Percentiles rank a stretch among this genome's conserved stretches.
Conservation (phyloP, 1,140 invertebrate genomes). For the Solen grandis region DNA sequence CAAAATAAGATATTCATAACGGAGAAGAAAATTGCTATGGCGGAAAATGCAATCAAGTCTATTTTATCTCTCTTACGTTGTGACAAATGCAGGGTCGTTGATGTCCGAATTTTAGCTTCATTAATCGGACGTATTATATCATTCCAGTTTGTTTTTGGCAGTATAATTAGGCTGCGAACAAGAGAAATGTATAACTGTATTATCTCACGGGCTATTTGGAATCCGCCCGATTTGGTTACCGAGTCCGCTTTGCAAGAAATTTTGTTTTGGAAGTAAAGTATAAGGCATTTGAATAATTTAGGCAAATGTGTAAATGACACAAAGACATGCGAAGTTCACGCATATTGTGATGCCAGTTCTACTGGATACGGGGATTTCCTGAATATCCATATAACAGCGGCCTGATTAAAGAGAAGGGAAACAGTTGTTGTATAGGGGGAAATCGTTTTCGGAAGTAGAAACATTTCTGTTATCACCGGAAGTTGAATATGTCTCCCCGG, state of each 20-base stretch:
- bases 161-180: no score
- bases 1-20: conserved; percentile 26
- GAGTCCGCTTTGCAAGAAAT: not conserved
- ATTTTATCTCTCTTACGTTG: not conserved
- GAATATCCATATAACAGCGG: not conserved
- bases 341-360: conserved; percentile 16
- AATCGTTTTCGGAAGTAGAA: not conserved
- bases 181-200: no score
- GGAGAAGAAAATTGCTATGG: conserved; percentile 19
- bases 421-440: not conserved
- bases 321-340: not conserved
- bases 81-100: no score
- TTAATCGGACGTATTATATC: conserved; percentile 29
- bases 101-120: not conserved
- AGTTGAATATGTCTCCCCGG: not conserved
- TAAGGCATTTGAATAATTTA: not conserved
- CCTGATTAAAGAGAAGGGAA: not conserved
- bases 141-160: conserved; percentile 17
- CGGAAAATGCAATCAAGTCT: not conserved
- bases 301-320: not conserved
- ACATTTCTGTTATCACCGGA: no score
- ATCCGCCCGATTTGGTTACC: not conserved
- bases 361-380: conserved; percentile 10
- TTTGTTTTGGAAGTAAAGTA: not conserved
- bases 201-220: not conserved